Percentiles rank a stretch among this genome's conserved stretches.
phyloP scores from a whole-genome alignment of 2,797 vertebrate species.

The Psittacula echo region DNA sequence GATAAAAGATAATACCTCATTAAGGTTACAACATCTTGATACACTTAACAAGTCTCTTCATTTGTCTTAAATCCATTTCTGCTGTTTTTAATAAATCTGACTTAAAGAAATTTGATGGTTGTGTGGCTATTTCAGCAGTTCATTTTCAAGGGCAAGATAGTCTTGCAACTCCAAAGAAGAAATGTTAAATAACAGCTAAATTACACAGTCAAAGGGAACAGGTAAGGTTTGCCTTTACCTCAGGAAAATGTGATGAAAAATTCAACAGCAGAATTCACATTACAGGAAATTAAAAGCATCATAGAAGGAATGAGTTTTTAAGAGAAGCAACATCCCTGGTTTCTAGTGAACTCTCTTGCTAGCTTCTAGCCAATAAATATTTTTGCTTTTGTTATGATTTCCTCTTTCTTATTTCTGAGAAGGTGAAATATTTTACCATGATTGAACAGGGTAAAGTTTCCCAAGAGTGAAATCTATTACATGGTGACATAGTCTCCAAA shows the following conservation, averaged over 20 bases:
- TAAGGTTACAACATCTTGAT: background rate
- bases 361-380: background rate
- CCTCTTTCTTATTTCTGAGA: background rate
- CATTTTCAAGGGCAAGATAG: background rate
- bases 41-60: background rate
- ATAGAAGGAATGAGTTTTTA: background rate
- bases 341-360: background rate
- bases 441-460: conserved; percentile 40
- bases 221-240: background rate
- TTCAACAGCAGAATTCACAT: background rate
- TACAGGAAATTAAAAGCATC: background rate
- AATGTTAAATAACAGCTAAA: background rate
- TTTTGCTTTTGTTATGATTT: conserved; percentile 6
- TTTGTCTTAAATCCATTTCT: background rate
- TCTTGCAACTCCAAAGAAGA: background rate
- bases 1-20: background rate
- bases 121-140: background rate
- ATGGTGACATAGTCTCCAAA: conserved; percentile 27
- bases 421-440: background rate
- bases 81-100: background rate
- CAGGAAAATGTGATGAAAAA: background rate
- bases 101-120: background rate
- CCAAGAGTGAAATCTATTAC: conserved; percentile 42
- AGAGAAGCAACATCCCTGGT: background rate
- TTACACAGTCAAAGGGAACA: background rate